Base-by-base conservation (phyloP, 2,797 vertebrate species). In the Danio choprae region DNA sequence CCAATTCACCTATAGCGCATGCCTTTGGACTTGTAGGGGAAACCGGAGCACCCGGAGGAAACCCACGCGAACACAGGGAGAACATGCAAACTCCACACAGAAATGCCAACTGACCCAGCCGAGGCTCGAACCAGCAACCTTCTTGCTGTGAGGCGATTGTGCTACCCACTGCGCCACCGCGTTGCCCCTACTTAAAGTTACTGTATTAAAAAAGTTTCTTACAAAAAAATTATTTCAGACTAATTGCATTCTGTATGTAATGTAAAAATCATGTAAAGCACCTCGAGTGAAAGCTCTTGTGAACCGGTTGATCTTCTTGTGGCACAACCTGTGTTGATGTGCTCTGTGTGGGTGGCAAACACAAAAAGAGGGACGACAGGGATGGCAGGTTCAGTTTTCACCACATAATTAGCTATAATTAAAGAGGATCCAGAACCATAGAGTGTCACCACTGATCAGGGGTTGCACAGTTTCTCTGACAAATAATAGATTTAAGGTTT, bases 261-360 rank as follows among this genome's bases (percentile, higher is more conserved):
- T 55, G 44, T 71, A 46, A 48, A 76, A 40, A 2, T 13, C 48
- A 44, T 51, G 15, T 43, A 18, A 56, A 55, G 38, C 22, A 16
- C 15, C 29, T 18, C 2, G 12, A 75, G 36, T 16, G 73, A 75
- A 15, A 22, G 73, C n/a, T 53, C 59, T 29, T 40, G 18, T 10
- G 64, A 43, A 58, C 74, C 38, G n/a, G 2, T 12, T 71, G 40
- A 38, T 59, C 40, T 69, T 44, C 44, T 50, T 38, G 65, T 71
- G 65, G 38, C 67, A 41, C 43, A 50, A 69, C 74, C 74, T 71
- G 65, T 64, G 41, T 36, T 82, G 74, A 73, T 72, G 68, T 40
- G 12, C n/a, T 50, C 36, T 59, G 74, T 58, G 68, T 82, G 81
- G 74, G 74, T 16, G 51, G 60, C 44, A 41, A 69, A 64, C 13